These are phyloP conservation scores for Puntigrus tetrazona DNA, from an alignment of 2,113 vertebrate genomes.

Conservation along the genomic window DNA sequence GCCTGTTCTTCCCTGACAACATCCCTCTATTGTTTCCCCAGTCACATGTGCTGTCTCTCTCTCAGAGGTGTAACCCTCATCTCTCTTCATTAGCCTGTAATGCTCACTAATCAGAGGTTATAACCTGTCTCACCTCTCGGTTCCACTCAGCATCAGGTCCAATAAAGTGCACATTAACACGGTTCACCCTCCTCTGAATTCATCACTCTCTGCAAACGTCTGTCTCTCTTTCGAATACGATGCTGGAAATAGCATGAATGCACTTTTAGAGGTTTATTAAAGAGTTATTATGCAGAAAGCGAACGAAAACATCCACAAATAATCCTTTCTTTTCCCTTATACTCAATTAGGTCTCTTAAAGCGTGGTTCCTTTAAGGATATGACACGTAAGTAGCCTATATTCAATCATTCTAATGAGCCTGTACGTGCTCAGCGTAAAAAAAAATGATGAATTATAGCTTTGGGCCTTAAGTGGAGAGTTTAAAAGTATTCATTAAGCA, in stretches of 20 bases:
- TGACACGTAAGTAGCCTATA: neutral
- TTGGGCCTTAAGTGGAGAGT: constrained; percentile 10
- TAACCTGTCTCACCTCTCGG: constrained; percentile 24
- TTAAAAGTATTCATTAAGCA: constrained; percentile 23
- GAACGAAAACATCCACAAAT: neutral
- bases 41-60: constrained; percentile 24
- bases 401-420: constrained; percentile 20
- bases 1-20: neutral
- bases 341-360: neutral
- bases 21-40: constrained; percentile 22
- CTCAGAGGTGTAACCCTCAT: neutral
- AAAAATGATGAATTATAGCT: neutral
- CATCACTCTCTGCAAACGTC: neutral
- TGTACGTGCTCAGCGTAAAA: constrained; percentile 13
- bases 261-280: neutral
- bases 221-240: constrained; percentile 7
- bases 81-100: constrained; percentile 38
- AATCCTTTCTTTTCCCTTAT: neutral
- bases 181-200: constrained; percentile 20
- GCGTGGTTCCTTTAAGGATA: constrained; percentile 1
- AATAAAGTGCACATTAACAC: constrained; percentile 36
- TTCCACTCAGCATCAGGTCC: constrained; percentile 29
- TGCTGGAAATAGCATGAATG: neutral
- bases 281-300: neutral
- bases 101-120: constrained; percentile 47